Conservation (phyloP, 2,113 vertebrate species). For the Nesoenas mayeri region DNA sequence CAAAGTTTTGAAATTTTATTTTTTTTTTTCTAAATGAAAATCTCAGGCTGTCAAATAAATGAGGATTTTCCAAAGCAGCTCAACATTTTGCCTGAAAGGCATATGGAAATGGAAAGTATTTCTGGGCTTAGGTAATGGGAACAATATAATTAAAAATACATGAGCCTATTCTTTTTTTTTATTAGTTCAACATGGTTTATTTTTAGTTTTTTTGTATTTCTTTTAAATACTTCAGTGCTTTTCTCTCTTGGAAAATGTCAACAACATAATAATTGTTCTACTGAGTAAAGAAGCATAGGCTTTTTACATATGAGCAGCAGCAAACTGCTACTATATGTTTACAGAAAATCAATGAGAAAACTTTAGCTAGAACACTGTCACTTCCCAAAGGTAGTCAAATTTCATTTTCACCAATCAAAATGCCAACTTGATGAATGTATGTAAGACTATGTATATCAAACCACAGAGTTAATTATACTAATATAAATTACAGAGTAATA, state of each 20-base stretch:
- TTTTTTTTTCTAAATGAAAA: neutral
- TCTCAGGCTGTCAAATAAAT: neutral
- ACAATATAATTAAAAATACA: conserved; percentile 36
- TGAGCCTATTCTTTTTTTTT: conserved; percentile 23
- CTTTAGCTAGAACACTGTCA: neutral
- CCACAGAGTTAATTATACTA: neutral
- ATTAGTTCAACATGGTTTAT: neutral
- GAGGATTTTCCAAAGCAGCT: neutral
- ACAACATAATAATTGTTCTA: conserved; percentile 2
- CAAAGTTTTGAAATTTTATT: neutral
- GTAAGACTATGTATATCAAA: neutral
- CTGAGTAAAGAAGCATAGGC: neutral
- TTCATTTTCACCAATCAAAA: conserved; percentile 35
- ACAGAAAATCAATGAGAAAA: conserved; percentile 27
- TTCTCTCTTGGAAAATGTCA: conserved; percentile 4
- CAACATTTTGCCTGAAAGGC: neutral
- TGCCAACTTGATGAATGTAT: conserved; percentile 6
- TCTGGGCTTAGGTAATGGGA: neutral
- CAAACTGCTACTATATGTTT: conserved; percentile 19
- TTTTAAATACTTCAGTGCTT: neutral
- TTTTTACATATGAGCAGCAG: neutral
- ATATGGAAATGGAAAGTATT: conserved; percentile 30
- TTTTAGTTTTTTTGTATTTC: conserved; percentile 28
- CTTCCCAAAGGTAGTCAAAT: conserved; percentile 30
- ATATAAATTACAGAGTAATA: neutral